Evolutionary conservation across 2,797 vertebrate genomes (phyloP).

Genomic region (Heliangelus exortis): DNA sequence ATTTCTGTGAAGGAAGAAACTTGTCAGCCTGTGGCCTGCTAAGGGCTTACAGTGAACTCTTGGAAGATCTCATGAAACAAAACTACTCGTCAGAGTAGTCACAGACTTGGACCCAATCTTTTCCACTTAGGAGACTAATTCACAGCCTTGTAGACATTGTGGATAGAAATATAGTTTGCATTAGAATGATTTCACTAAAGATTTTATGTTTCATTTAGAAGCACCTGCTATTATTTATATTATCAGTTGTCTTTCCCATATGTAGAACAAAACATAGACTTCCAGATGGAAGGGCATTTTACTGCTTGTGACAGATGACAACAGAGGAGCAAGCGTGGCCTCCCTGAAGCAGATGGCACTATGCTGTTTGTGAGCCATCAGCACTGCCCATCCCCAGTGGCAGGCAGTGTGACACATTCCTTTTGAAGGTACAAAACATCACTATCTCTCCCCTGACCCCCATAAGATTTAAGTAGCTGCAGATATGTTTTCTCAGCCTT

Average conservation of each 20-base stretch:
- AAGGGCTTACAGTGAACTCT: background rate
- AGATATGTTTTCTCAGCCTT: background rate
- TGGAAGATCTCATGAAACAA: background rate
- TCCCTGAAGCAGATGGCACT: constrained; percentile 1
- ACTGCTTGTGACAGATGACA: fast-evolving
- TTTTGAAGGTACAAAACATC: background rate
- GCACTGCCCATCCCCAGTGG: fast-evolving
- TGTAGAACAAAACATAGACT: background rate
- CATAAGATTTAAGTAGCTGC: background rate
- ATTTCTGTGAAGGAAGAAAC: background rate
- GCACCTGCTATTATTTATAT: background rate
- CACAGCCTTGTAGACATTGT: background rate
- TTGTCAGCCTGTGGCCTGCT: background rate
- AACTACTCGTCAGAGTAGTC: background rate
- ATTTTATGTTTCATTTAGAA: background rate
- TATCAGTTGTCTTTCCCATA: background rate
- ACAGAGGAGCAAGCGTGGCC: background rate
- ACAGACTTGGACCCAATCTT: background rate
- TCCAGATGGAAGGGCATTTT: background rate
- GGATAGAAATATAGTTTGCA: background rate
- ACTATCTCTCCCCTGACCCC: background rate
- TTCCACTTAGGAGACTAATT: background rate
- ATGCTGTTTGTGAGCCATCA: background rate
- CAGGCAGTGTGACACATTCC: fast-evolving
- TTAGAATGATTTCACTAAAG: background rate